Evolutionary conservation across 2,797 vertebrate genomes (phyloP).

Genomic region (Syndactyla subalaris): DNA sequence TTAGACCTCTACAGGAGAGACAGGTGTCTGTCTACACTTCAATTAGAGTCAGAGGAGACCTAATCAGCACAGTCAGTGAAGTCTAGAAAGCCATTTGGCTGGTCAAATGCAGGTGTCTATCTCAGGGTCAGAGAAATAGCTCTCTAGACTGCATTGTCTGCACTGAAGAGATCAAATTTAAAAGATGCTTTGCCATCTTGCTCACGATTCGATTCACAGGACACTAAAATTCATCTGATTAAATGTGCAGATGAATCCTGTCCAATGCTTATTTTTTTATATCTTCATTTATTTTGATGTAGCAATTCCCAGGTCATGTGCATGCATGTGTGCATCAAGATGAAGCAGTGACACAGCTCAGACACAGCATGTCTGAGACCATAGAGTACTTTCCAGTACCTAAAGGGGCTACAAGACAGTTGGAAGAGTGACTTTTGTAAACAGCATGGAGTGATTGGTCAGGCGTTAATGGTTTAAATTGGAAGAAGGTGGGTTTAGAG

Average conservation of each 20-base stretch:
- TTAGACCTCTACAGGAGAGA: background rate
- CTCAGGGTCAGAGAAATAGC: constrained; percentile 13
- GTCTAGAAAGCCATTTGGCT: constrained; percentile 45
- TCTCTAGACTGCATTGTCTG: background rate
- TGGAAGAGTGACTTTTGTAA: background rate
- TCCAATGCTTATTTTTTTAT: background rate
- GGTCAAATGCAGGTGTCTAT: constrained; percentile 2
- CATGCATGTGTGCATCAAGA: background rate
- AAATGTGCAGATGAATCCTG: background rate
- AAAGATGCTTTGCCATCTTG: background rate
- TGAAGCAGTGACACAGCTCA: background rate
- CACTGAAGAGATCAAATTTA: background rate
- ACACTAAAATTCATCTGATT: background rate
- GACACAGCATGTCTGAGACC: background rate
- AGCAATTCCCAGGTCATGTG: background rate
- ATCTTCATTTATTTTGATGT: background rate
- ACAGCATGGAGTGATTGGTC: background rate
- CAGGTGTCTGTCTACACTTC: constrained; percentile 34
- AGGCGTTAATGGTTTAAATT: background rate
- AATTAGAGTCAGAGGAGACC: constrained; percentile 36
- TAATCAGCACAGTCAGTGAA: constrained; percentile 43
- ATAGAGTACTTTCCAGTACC: background rate
- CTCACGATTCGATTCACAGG: background rate
- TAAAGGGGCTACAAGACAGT: background rate
- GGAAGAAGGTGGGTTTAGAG: background rate